Conservation (phyloP, 2,797 vertebrate species). For the Myotis vivesi region DNA sequence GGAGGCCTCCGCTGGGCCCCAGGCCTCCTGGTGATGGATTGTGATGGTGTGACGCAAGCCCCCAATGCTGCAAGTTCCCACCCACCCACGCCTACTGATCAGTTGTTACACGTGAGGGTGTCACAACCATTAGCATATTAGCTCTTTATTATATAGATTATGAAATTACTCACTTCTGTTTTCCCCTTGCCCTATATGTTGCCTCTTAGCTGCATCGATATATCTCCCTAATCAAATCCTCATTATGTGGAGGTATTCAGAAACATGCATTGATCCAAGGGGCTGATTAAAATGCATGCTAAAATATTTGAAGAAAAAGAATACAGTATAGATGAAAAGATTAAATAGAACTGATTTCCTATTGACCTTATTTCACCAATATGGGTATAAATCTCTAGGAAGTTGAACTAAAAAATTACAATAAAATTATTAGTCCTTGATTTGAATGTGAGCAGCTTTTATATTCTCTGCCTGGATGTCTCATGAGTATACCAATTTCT, state of each 20-base stretch:
- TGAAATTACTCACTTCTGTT: not conserved
- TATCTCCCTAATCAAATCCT: constrained; percentile 16
- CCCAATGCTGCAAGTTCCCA: too few relatives aligned
- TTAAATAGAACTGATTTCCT: not conserved
- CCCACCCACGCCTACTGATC: too few relatives aligned
- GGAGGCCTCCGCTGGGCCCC: too few relatives aligned
- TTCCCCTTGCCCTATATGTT: not conserved
- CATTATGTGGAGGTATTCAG: not conserved
- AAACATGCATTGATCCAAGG: constrained; percentile 6
- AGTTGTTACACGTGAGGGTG: too few relatives aligned
- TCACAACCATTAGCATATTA: too few relatives aligned
- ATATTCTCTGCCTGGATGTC: not conserved
- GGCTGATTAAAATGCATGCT: not conserved
- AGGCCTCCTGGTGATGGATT: too few relatives aligned
- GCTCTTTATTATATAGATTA: too few relatives aligned
- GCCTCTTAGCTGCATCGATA: constrained; percentile 4
- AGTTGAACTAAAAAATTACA: not conserved
- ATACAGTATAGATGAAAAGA: not conserved
- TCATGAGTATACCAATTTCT: not conserved
- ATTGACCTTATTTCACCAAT: not conserved
- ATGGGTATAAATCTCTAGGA: constrained; percentile 34
- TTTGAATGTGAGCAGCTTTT: constrained; percentile 15
- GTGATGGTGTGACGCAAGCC: too few relatives aligned
- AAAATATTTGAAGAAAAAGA: not conserved
- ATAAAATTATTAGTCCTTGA: not conserved